phyloP scores from a whole-genome alignment of 92 coral and sea anemone genomes.

The Phenganax subtilis region DNA sequence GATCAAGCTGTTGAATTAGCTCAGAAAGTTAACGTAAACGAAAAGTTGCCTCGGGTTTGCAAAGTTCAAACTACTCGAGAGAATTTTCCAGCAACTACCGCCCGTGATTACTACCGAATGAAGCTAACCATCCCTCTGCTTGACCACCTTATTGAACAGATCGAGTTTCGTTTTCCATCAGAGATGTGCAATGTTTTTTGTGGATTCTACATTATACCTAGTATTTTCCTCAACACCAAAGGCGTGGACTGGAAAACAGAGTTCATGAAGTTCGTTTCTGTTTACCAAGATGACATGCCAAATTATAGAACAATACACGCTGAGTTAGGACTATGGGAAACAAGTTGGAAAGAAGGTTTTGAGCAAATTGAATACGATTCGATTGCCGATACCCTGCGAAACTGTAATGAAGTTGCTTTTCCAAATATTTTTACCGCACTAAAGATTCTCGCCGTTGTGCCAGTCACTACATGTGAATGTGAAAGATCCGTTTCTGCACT shows the following conservation, averaged over 20 bases:
- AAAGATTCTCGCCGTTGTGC: constrained; percentile 6
- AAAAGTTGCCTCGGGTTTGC: background rate
- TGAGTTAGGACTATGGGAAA: background rate
- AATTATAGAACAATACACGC: background rate
- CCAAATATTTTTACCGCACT: background rate
- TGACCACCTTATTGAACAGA: constrained; percentile 15
- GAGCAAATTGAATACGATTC: background rate
- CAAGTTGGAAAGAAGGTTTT: constrained; percentile 3
- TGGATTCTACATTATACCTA: constrained; percentile 4
- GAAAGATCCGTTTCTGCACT: background rate
- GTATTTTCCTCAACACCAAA: background rate
- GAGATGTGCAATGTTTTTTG: background rate
- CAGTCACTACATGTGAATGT: background rate
- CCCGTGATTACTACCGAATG: background rate
- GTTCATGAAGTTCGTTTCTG: constrained; percentile 10
- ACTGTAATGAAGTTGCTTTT: constrained; percentile 7
- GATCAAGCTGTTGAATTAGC: background rate
- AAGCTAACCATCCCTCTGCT: background rate
- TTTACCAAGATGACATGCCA: constrained; percentile 6
- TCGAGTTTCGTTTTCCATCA: constrained; percentile 1
- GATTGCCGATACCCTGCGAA: constrained; percentile 3
- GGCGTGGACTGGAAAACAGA: background rate
- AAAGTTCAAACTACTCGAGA: background rate
- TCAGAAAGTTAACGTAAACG: background rate
- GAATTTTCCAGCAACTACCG: background rate